Evolutionary conservation across 2,888 invertebrate species (phyloP).

Genomic region (Callyntrura sp.): DNA sequence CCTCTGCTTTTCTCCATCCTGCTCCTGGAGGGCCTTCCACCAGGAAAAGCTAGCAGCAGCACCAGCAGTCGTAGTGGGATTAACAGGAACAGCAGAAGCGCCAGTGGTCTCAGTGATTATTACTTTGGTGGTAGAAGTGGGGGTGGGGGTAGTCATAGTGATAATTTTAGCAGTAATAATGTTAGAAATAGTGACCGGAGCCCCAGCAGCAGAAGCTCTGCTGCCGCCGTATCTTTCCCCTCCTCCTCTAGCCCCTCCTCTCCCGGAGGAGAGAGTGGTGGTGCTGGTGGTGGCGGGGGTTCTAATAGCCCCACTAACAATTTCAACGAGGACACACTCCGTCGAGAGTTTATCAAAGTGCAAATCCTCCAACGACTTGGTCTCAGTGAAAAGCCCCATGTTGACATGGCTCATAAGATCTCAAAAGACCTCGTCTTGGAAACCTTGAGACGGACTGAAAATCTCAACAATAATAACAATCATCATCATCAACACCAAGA

Average conservation of each 20-base stretch:
- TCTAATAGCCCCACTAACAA: neutral
- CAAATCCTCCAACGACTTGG: conserved; percentile 83
- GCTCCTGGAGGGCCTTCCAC: conserved; percentile 54
- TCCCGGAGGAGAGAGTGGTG: neutral
- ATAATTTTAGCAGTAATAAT: conserved; percentile 34
- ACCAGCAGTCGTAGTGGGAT: conserved; percentile 3
- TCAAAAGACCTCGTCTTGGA: conserved; percentile 83
- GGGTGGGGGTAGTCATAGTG: conserved; percentile 42
- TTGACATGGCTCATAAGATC: conserved; percentile 83
- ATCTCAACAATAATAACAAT: conserved; percentile 70
- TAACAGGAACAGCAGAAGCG: conserved; percentile 19
- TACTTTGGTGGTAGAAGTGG: conserved; percentile 46
- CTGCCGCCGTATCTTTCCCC: neutral
- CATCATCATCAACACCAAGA: conserved; percentile 24
- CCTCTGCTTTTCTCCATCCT: conserved; percentile 65
- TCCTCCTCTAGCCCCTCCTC: neutral
- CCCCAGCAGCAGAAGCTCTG: neutral
- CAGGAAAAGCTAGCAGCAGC: conserved; percentile 60
- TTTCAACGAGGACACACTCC: conserved; percentile 78
- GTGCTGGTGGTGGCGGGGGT: neutral
- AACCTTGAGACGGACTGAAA: conserved; percentile 83
- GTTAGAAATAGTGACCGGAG: conserved; percentile 42
- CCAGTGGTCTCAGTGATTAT: conserved; percentile 51
- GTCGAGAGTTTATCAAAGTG: conserved; percentile 83
- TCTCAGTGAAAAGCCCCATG: conserved; percentile 82